phyloP scores from a whole-genome alignment of 1,140 invertebrate genomes.

The Temnothorax nylanderi region DNA sequence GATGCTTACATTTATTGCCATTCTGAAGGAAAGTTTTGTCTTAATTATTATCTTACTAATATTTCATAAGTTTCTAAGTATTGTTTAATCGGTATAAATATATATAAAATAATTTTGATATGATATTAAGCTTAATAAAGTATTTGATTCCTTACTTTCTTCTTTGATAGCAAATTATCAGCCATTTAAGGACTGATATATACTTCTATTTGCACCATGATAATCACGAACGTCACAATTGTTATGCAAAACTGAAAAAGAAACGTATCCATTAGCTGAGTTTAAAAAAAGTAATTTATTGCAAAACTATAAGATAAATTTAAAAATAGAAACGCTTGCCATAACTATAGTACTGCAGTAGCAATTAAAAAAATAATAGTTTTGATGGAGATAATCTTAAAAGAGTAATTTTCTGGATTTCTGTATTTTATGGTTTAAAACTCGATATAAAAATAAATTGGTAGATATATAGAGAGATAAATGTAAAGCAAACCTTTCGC shows the following conservation, averaged over 20 bases:
- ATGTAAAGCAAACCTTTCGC: background rate
- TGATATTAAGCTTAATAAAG: background rate
- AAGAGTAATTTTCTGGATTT: background rate
- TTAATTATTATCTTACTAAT: background rate
- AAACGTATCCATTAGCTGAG: background rate
- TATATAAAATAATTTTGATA: background rate
- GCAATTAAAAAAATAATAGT: background rate
- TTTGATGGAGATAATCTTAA: background rate
- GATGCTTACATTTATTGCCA: too few relatives aligned
- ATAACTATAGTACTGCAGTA: too few relatives aligned
- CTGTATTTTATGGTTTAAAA: background rate
- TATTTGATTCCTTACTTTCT: background rate
- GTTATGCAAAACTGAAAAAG: constrained; percentile 21
- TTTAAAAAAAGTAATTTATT: background rate
- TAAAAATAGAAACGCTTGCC: too few relatives aligned
- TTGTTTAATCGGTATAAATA: background rate
- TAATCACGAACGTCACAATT: background rate
- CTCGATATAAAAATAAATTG: background rate
- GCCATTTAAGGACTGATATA: background rate
- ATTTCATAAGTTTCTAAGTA: background rate
- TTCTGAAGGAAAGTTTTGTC: too few relatives aligned
- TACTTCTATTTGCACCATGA: constrained; percentile 28
- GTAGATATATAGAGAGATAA: background rate
- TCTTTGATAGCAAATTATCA: background rate
- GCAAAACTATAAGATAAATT: background rate